Evolutionary conservation across 2,888 invertebrate genomes (phyloP), one percentile per base, ranked within the genome.

Genomic region (Polydrusus cervinus): DNA sequence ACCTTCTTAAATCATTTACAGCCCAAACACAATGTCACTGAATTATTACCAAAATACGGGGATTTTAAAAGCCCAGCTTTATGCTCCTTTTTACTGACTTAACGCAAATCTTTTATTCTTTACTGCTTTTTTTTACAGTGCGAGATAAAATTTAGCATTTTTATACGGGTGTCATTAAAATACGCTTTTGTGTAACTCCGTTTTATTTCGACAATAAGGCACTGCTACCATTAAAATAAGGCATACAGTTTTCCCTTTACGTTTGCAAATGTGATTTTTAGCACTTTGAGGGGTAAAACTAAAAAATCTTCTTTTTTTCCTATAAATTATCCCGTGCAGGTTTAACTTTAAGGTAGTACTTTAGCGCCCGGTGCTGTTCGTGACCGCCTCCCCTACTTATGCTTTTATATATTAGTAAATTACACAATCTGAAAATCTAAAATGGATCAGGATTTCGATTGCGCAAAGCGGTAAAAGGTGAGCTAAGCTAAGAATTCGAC

Each of bases 101-200:
- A 76, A 73, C 70, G 73, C 73, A 80, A 79, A 79, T 71, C 79
- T 80, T 80, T 80, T 78, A 79, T 78, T 80, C 77, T 69, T 65
- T 78, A 76, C 69, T 67, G 55, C 68, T 51, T 76, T 79, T 25
- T 80, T 81, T 80, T 80, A 81, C 77, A 78, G 76, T 77, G 71
- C 78, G 40, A 81, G 79, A 81, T 82, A 82, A 81, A 81, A 80
- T 79, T 81, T 80, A 77, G 78, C 79, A 79, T 80, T 79, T 79
- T 78, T 75, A 73, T 77, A 75, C 72, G 77, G 74, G 74, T 77
- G 72, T 78, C 75, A 79, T 78, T 80, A 78, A 79, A 79, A 78
- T 78, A 76, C 76, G 76, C 79, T 77, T 80, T 80, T 80, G 81
- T 80, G 65, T 68, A 72, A 75, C 79, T 81, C 78, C 75, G 78